These are phyloP conservation scores for Drosophila neutralis DNA, from an alignment of 2,888 invertebrate species.

Conservation along the genomic window DNA sequence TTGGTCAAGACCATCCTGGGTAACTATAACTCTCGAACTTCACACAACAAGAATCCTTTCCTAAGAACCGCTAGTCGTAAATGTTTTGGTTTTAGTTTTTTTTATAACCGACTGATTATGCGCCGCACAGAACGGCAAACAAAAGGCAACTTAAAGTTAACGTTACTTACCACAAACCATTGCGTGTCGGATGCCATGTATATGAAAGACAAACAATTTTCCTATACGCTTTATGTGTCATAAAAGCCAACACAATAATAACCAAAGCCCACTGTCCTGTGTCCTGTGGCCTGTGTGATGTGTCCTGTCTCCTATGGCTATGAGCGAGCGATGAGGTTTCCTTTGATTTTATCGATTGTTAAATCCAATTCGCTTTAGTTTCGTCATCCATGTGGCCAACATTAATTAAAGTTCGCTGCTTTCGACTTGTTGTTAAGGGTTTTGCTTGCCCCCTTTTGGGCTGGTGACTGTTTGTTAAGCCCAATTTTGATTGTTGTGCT, in stretches of 20 bases:
- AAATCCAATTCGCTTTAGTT: slow-evolving; percentile 41
- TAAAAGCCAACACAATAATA: slow-evolving; percentile 34
- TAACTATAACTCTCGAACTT: slow-evolving; percentile 16
- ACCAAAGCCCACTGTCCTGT: not conserved
- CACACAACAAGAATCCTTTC: not conserved
- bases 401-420: slow-evolving; percentile 68
- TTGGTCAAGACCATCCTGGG: slow-evolving; percentile 6
- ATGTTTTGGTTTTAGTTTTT: not conserved
- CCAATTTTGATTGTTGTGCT: slow-evolving; percentile 4
- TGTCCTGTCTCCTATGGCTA: not conserved
- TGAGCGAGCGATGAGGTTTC: slow-evolving; percentile 2
- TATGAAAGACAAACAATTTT: slow-evolving; percentile 25
- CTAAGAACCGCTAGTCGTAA: not conserved
- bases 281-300: not conserved
- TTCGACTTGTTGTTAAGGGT: slow-evolving; percentile 1
- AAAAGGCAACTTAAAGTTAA: slow-evolving; percentile 11
- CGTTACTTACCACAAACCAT: slow-evolving; percentile 10
- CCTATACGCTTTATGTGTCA: slow-evolving; percentile 44
- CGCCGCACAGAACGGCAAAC: slow-evolving; percentile 19
- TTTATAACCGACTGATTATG: slow-evolving; percentile 26
- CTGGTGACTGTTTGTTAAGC: slow-evolving; percentile 5
- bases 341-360: slow-evolving; percentile 69
- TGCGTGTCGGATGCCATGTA: slow-evolving; percentile 33
- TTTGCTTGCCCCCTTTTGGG: not conserved
- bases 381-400: slow-evolving; percentile 34